These are phyloP conservation scores for Acridotheres tristis DNA, from an alignment of 2,797 vertebrate species.

Conservation along the genomic window DNA sequence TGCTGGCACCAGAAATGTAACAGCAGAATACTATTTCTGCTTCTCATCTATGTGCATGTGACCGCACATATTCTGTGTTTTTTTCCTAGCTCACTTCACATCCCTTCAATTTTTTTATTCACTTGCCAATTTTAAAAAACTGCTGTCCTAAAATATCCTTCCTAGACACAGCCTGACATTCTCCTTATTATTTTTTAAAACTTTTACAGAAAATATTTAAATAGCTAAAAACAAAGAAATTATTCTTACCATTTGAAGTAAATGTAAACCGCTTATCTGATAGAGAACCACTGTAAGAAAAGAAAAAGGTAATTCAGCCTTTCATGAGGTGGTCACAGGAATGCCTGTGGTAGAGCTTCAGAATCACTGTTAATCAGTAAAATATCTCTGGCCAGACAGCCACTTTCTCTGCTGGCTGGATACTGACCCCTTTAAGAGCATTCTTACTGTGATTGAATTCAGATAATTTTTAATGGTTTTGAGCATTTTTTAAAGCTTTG, in stretches of 20 bases:
- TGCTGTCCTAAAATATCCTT: constrained; percentile 35
- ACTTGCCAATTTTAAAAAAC: neutral
- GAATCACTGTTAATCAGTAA: neutral
- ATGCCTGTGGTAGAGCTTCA: neutral
- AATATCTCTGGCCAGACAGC: neutral
- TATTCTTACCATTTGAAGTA: constrained; percentile 82
- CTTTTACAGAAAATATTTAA: constrained; percentile 2
- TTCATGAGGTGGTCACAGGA: neutral
- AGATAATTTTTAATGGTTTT: neutral
- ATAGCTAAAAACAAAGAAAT: constrained; percentile 13
- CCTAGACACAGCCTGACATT: constrained; percentile 9
- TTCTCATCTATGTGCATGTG: neutral
- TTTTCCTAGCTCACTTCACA: constrained; percentile 15
- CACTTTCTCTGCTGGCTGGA: neutral
- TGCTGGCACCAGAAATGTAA: constrained; percentile 27
- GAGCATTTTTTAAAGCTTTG: neutral
- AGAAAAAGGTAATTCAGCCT: constrained; percentile 28
- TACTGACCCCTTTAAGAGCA: neutral
- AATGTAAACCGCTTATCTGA: constrained; percentile 86
- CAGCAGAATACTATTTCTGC: constrained; percentile 46
- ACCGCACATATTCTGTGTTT: neutral
- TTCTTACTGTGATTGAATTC: neutral
- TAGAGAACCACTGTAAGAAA: constrained; percentile 84
- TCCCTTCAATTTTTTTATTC: constrained; percentile 18
- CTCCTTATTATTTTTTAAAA: constrained; percentile 1